Evolutionary conservation across 2,113 vertebrate species (phyloP), one percentile per base, ranked within the genome.

Genomic region (Oncorhynchus masou): DNA sequence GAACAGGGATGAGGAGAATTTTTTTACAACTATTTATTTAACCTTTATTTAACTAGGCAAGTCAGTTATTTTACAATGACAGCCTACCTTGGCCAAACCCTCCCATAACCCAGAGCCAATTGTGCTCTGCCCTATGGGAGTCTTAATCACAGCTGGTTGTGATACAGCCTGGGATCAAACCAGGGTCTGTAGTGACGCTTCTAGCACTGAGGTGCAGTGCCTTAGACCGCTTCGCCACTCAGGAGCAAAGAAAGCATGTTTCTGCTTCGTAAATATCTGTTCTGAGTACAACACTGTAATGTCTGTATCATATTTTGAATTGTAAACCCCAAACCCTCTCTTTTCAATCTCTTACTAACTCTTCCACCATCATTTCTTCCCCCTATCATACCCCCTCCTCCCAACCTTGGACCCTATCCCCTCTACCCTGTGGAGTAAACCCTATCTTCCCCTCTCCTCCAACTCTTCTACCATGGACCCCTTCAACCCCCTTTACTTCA

Each of bases 261-360:
- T 79, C 76, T n/a, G 72, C 70, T 19, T 57, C 81, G 74, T 79
- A 78, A 83, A 84, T 73, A 25, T 7, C 83, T 83, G 78, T 76
- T 54, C 54, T 45, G 13, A 62, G 22, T 22, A 22, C 59, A 22
- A 11, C 59, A 62, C 20, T 62, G 59, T 62, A 13, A 62, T 62
- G 16, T 62, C 16, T 15, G 19, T 57, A n/a, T 62, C 7, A 11
- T 57, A 19, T 57, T 20, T 20, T 57, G 54, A 57, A n/a, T 62
- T 22, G 20, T 8, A n/a, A 62, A 62, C 1, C n/a, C 51, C 59
- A 62, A 62, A 22, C 59, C 59, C 9, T 29, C 25, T 34, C 24
- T 24, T 68, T 2, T 34, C 16, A 34, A 19, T 19, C 31, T 68
- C n/a, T n/a, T n/a, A 62, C 16, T 16, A 62, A 20, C 74, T 15